Evolutionary conservation across 1,140 invertebrate species (phyloP), one percentile per base, ranked within the genome.

Genomic region (Calephelis virginiensis): DNA sequence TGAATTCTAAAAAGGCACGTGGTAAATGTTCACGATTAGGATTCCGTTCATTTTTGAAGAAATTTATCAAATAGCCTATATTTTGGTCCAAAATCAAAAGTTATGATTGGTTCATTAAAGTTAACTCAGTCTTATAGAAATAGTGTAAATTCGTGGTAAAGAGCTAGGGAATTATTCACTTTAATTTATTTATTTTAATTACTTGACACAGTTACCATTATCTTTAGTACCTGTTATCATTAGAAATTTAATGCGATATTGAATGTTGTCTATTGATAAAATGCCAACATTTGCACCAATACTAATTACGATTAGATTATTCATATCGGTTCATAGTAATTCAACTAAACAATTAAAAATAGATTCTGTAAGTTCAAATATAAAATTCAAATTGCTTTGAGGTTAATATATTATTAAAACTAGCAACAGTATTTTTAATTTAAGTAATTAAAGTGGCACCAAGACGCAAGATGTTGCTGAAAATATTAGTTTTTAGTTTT

Each of bases 401-500:
- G 9, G 7, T 11, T 11, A 4, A 6, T 37, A 28, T 56, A 28
- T 11, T 28, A 11, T 14, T 28, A 56, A 56, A 37, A 11, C 17
- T 56, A 56, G 10, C 14, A 28, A 56, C 14, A 10, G 10, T 28
- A 37, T 53, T 56, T 9, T 28, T 56, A 56, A 17, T 56, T 37
- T 43, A 8, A 8, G 10, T 28, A 56, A 56, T 56, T 56, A 56
- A 28, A 6, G 14, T 37, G 17, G 17, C 10, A 56, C 17, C 50
- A 56, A 14, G 50, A 11, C 50, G 17, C 50, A 77, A 69, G 74
- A 78, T 77, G 74, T 71, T 70, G 48, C 47, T 73, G 5, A 77
- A 74, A 72, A 17, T 76, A 66, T 28, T 80, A 47, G 62, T 80
- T 71, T 67, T 82, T 45, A 62, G 67, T 74, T 45, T 76, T 73